phyloP scores from a whole-genome alignment of 2,797 vertebrate genomes.

The Philypnodon macrostomus region DNA sequence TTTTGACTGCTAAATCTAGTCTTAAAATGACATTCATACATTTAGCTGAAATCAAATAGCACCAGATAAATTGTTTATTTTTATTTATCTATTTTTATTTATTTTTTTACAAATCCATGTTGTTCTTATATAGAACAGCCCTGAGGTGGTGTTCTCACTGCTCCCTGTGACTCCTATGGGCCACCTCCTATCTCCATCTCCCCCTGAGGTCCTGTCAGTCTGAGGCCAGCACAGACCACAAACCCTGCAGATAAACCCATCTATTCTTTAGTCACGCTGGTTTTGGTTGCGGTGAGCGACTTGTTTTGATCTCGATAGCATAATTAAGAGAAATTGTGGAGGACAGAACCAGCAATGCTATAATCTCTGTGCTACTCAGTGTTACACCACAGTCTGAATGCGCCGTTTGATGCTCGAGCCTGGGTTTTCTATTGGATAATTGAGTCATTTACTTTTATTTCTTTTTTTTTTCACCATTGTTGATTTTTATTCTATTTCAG shows the following conservation, averaged over 20 bases:
- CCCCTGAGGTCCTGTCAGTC: slow-evolving; percentile 66
- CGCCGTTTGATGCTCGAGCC: slow-evolving; percentile 23
- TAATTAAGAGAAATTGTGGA: slow-evolving; percentile 57
- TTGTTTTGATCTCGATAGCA: slow-evolving; percentile 65
- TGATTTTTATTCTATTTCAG: slow-evolving; percentile 31
- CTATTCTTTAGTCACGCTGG: slow-evolving; percentile 59
- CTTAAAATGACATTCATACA: too few species aligned
- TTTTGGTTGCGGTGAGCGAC: slow-evolving; percentile 55
- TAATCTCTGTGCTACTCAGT: slow-evolving; percentile 47
- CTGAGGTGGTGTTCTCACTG: too few species aligned
- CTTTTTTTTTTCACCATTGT: slow-evolving; percentile 28
- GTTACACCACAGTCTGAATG: slow-evolving; percentile 40
- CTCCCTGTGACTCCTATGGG: too few species aligned
- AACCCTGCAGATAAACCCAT: slow-evolving; percentile 50
- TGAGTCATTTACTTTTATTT: slow-evolving; percentile 40
- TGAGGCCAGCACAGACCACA: slow-evolving; percentile 54
- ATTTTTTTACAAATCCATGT: too few species aligned
- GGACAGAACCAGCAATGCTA: slow-evolving; percentile 35
- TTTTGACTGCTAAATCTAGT: too few species aligned
- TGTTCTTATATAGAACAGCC: too few species aligned
- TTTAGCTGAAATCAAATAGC: too few species aligned
- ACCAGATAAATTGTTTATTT: too few species aligned
- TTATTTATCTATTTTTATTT: too few species aligned
- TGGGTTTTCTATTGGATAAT: slow-evolving; percentile 9
- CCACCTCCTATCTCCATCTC: slow-evolving; percentile 54